Conservation (phyloP, 2,113 vertebrate species). For the Lagopus leucura region DNA sequence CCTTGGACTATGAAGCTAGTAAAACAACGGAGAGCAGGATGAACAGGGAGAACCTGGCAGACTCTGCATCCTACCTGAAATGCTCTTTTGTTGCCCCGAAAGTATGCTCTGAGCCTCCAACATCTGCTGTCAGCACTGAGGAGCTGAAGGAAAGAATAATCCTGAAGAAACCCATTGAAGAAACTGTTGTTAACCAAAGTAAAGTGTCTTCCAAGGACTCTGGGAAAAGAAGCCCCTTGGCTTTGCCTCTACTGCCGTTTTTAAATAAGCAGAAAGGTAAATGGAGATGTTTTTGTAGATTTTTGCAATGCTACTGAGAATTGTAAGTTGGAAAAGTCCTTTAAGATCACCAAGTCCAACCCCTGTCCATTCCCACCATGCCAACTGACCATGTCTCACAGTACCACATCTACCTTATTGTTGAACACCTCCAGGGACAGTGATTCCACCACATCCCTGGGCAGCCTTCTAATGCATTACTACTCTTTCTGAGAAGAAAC, state of each 20-base stretch:
- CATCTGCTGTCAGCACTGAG: neutral
- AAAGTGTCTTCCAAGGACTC: slow-evolving; percentile 48
- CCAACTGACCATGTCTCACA: too few relatives aligned
- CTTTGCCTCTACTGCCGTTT: slow-evolving; percentile 55
- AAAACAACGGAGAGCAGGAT: slow-evolving; percentile 73
- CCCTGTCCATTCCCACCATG: too few relatives aligned
- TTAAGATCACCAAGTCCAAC: too few relatives aligned
- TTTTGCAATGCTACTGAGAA: neutral
- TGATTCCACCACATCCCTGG: too few relatives aligned
- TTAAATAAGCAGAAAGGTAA: slow-evolving; percentile 89
- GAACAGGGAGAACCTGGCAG: slow-evolving; percentile 79
- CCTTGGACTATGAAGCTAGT: slow-evolving; percentile 59
- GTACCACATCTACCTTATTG: too few relatives aligned
- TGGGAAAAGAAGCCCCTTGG: slow-evolving; percentile 13
- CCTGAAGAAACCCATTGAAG: slow-evolving; percentile 68
- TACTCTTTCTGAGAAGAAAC: too few relatives aligned
- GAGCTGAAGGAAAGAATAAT: slow-evolving; percentile 54
- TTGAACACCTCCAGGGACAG: too few relatives aligned
- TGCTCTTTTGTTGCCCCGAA: slow-evolving; percentile 75
- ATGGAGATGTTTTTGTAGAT: neutral
- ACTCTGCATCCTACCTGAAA: slow-evolving; percentile 78
- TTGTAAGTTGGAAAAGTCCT: too few relatives aligned
- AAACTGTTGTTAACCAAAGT: slow-evolving; percentile 29
- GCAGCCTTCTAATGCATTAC: too few relatives aligned
- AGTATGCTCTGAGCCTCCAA: slow-evolving; percentile 67